A percentile compares a stretch with the other conserved stretches of the same genome.
Conservation (phyloP, 2,113 vertebrate genomes). For the Meleagris gallopavo region DNA sequence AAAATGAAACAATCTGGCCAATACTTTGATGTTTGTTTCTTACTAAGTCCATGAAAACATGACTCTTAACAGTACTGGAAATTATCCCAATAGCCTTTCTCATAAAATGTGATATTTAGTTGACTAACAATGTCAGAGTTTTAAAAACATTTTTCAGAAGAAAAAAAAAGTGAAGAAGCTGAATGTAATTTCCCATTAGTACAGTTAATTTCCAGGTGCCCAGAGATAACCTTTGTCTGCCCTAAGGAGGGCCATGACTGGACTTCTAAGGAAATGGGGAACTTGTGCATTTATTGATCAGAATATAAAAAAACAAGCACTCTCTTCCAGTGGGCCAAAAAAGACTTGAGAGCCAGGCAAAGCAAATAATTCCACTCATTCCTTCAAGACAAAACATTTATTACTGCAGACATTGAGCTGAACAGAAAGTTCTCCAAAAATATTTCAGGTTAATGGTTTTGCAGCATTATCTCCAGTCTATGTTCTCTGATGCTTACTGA, state of each 20-base stretch:
- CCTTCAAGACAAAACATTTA: constrained; percentile 66
- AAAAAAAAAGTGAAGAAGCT: background rate
- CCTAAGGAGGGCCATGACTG: background rate
- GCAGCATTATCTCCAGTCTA: background rate
- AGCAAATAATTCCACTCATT: constrained; percentile 80
- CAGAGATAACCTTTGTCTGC: background rate
- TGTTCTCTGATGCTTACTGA: background rate
- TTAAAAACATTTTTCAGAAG: background rate
- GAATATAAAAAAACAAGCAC: background rate
- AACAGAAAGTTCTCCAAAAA: constrained; percentile 55
- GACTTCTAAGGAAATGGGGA: constrained; percentile 23
- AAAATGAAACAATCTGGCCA: constrained; percentile 13
- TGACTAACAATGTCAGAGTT: constrained; percentile 20
- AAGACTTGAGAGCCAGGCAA: constrained; percentile 68
- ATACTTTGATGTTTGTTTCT: constrained; percentile 40
- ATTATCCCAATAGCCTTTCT: background rate
- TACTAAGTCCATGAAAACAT: constrained; percentile 30
- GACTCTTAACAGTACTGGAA: background rate
- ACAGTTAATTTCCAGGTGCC: constrained; percentile 15
- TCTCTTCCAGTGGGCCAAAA: constrained; percentile 42
- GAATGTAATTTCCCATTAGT: background rate
- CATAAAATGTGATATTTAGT: constrained; percentile 24
- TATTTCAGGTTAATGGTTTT: constrained; percentile 49
- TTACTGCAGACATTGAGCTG: constrained; percentile 39
- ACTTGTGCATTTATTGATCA: constrained; percentile 38